Conservation (phyloP, 2,113 vertebrate genomes). For the Neotoma lepida region DNA sequence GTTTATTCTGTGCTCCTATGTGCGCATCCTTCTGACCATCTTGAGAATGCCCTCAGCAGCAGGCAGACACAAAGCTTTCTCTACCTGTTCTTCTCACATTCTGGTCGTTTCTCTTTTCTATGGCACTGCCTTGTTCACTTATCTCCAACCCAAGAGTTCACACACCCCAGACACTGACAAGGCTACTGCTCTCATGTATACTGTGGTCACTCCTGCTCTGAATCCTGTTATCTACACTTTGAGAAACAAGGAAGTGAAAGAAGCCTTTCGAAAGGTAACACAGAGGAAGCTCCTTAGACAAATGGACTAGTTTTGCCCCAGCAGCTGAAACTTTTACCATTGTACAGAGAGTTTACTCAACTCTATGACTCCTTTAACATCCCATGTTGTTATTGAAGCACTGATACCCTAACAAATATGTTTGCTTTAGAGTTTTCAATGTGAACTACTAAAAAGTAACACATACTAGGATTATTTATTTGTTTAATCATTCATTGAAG, state of each 20-base stretch:
- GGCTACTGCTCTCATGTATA: conserved; percentile 70
- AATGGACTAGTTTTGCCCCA: not conserved
- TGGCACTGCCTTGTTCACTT: conserved; percentile 68
- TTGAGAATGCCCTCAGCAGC: conserved; percentile 64
- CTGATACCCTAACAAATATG: not conserved
- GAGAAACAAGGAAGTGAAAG: conserved; percentile 75
- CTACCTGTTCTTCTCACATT: conserved; percentile 72
- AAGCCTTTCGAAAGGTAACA: conserved; percentile 49
- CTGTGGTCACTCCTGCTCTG: conserved; percentile 71
- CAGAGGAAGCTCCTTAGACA: not conserved
- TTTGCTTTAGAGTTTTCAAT: not conserved
- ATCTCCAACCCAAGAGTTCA: conserved; percentile 59
- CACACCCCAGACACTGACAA: conserved; percentile 66
- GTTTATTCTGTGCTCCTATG: conserved; percentile 70
- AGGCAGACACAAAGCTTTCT: conserved; percentile 68
- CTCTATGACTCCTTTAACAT: not conserved
- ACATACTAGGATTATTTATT: not conserved
- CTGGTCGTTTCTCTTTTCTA: conserved; percentile 75
- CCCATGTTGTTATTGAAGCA: not conserved
- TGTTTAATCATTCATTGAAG: not conserved
- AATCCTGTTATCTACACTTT: conserved; percentile 78
- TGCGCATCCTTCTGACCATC: conserved; percentile 22
- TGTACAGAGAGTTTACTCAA: not conserved
- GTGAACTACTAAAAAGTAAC: not conserved
- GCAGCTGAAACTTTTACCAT: not conserved